Conservation (phyloP, 1,140 invertebrate species). For the Thereuonema tuberculata region DNA sequence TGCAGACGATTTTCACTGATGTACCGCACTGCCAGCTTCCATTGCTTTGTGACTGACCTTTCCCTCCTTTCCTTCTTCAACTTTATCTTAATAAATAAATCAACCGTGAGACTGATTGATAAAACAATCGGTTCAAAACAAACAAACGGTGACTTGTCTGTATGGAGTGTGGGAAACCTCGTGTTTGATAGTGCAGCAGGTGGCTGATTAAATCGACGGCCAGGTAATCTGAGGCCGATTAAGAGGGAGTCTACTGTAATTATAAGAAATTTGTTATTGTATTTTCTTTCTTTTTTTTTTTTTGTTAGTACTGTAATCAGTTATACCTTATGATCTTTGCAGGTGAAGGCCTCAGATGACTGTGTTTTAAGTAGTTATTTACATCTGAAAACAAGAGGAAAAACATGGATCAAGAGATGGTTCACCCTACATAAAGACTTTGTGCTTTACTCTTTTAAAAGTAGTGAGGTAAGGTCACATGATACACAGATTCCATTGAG, state of each 20-base stretch:
- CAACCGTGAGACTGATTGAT: no score
- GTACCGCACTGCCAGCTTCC: no score
- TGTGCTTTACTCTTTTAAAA: constrained; percentile 48
- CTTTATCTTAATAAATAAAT: no score
- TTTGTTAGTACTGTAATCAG: not conserved
- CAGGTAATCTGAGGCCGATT: no score
- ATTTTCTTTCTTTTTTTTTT: not conserved
- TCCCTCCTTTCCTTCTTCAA: no score
- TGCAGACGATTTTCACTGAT: no score
- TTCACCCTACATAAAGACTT: constrained; percentile 46
- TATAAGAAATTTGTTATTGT: no score
- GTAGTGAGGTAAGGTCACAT: constrained; percentile 40
- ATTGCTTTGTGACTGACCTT: no score
- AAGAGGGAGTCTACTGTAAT: no score
- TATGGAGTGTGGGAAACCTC: not conserved
- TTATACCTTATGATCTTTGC: constrained; percentile 17
- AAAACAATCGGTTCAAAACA: no score
- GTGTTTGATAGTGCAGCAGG: not conserved
- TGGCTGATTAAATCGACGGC: not conserved
- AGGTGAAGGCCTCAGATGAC: constrained; percentile 42
- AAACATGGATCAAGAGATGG: constrained; percentile 43
- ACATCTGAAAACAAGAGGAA: constrained; percentile 41
- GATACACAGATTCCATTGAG: no score
- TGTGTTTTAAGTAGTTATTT: constrained; percentile 44
- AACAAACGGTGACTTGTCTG: no score